phyloP scores from a whole-genome alignment of 2,113 vertebrate species.

The Cyprinodon brontotheroides region DNA sequence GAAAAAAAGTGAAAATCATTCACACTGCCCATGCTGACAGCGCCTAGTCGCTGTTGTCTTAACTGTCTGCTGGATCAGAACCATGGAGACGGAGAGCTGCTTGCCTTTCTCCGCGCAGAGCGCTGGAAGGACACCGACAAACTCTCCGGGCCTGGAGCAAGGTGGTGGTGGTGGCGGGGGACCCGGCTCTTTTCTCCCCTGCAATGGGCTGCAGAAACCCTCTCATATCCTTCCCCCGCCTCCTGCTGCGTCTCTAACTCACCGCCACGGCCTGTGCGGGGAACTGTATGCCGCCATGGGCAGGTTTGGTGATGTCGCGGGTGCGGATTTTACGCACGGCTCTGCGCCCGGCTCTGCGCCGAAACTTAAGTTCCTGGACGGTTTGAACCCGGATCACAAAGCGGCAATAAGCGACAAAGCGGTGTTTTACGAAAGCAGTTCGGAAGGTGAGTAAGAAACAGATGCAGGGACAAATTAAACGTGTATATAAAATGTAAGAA shows the following conservation, averaged over 20 bases:
- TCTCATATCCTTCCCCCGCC: conserved; percentile 64
- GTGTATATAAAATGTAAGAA: neutral
- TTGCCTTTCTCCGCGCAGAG: conserved; percentile 80
- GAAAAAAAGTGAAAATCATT: conserved; percentile 38
- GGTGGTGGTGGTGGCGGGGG: conserved; percentile 22
- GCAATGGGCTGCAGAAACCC: conserved; percentile 75
- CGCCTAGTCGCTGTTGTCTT: conserved; percentile 63
- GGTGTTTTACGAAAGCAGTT: conserved; percentile 77
- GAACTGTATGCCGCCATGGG: conserved; percentile 74
- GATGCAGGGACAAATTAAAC: neutral
- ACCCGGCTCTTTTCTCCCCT: conserved; percentile 71
- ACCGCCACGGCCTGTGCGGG: conserved; percentile 74
- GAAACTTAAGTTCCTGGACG: conserved; percentile 83
- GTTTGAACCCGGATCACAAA: conserved; percentile 73
- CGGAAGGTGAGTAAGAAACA: conserved; percentile 66
- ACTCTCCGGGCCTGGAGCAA: conserved; percentile 74
- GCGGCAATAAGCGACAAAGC: conserved; percentile 72
- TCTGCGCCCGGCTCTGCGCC: conserved; percentile 69
- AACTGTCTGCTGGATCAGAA: conserved; percentile 54
- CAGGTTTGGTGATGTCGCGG: conserved; percentile 64
- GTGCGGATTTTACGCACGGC: conserved; percentile 76
- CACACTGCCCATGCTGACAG: conserved; percentile 64
- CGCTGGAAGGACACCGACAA: conserved; percentile 72
- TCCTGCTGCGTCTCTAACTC: conserved; percentile 5
- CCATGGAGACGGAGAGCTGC: conserved; percentile 85